Conservation (phyloP, 1,140 invertebrate genomes). For the Propsilocerus akamusi region DNA sequence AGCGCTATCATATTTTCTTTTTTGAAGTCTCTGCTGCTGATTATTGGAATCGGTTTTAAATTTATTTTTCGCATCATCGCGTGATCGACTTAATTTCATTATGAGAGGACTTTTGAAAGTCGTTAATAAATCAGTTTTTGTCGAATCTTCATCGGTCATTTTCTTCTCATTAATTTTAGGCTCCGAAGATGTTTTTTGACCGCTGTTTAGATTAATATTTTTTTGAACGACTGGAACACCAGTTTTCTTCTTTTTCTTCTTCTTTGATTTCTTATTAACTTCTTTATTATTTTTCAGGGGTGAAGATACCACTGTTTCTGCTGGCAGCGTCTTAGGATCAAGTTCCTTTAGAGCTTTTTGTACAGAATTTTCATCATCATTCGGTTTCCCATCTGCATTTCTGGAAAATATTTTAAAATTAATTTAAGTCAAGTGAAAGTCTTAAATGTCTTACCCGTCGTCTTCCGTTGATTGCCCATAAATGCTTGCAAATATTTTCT, state of each 20-base stretch:
- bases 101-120: slow-evolving; percentile 3
- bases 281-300: background rate
- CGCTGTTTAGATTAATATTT: background rate
- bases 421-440: slow-evolving; percentile 11
- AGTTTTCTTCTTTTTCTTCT: no score
- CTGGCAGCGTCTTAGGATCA: slow-evolving; percentile 11
- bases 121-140: background rate
- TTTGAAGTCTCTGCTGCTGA: background rate
- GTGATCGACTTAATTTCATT: background rate
- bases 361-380: slow-evolving; percentile 11
- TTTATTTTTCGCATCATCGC: no score
- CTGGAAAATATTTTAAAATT: slow-evolving; percentile 12
- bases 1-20: background rate
- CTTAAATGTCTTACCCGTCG: slow-evolving; percentile 5
- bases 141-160: background rate
- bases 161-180: background rate
- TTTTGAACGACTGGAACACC: no score
- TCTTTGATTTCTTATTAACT: no score
- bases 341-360: slow-evolving; percentile 16
- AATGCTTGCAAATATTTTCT: slow-evolving; percentile 69
- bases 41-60: no score
- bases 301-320: slow-evolving; percentile 6
- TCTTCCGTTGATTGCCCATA: slow-evolving; percentile 33
- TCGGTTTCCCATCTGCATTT: slow-evolving; percentile 12
- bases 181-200: background rate